Base-by-base conservation (phyloP, 92 coral and sea anemone genomes). In the Paragorgia papillata region DNA sequence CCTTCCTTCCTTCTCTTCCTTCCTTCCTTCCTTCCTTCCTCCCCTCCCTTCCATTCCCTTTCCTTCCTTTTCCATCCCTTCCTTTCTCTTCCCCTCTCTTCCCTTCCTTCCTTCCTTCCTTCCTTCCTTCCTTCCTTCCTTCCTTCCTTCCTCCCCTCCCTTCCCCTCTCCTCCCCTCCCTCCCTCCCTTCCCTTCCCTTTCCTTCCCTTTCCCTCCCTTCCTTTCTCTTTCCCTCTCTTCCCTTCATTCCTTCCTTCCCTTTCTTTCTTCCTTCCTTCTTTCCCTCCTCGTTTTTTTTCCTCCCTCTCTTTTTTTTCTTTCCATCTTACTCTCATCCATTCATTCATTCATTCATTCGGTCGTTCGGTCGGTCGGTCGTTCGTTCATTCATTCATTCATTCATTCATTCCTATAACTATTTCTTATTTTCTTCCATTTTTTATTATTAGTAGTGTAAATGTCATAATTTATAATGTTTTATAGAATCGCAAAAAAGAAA, bases 401-500 rank as follows among this genome's bases (percentile, higher is more conserved):
- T n/a, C n/a, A n/a, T n/a, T n/a, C n/a, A n/a, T n/a, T n/a, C n/a
- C n/a, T n/a, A n/a, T n/a, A n/a, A n/a, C 43, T 37, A 5, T 37
- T 37, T 12, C 43, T 37, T 37, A 4, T 37, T 12, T 37, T 12
- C 12, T 37, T 4, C 43, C 12, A 37, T 37, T 37, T 12, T 37
- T 37, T 37, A 5, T 37, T 12, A 37, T n/a, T n/a, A n/a, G n/a
- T n/a, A n/a, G n/a, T n/a, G n/a, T n/a, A 37, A 37, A 12, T 37
- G 6, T 4, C 43, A 4, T 37, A 5, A 37, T 37, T 37, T 37
- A 37, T 4, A 41, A 37, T 40, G 2, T 44, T 51, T 44, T 18
- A 15, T 48, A 94, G 97, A 77, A 82, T 31, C 91, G 98, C 46
- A 89, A 87, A 14, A 94, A 89, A 73, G 70, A 66, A 3, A 62